Percentiles rank a stretch among this genome's conserved stretches.
phyloP scores from a whole-genome alignment of 2,888 invertebrate genomes.

The Eupsilia transversa region DNA sequence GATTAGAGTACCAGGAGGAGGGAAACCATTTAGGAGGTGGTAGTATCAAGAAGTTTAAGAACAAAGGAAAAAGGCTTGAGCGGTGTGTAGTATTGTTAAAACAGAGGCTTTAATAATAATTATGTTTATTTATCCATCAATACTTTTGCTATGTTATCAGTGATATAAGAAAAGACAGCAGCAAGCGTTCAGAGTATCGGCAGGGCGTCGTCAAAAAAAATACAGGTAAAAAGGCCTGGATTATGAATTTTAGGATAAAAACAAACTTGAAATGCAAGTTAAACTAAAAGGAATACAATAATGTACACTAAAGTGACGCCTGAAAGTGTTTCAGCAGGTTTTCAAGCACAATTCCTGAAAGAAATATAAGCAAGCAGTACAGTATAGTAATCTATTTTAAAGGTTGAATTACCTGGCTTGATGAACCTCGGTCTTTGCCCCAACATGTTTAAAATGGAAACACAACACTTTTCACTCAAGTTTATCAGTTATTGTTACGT shows the following conservation, averaged over 20 bases:
- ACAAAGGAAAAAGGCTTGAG: background rate
- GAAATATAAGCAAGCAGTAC: background rate
- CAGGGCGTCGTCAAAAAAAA: background rate
- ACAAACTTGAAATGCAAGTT: background rate
- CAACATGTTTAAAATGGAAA: slow-evolving; percentile 68
- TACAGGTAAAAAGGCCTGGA: background rate
- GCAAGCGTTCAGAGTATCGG: background rate
- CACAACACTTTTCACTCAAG: slow-evolving; percentile 12
- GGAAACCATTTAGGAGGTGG: background rate
- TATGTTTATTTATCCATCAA: background rate
- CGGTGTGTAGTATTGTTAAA: background rate
- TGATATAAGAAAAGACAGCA: too few relatives aligned
- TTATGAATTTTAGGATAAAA: background rate
- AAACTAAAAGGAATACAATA: background rate
- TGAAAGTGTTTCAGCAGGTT: background rate
- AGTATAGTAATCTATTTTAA: slow-evolving; percentile 34
- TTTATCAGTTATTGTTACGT: background rate
- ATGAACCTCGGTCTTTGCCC: slow-evolving; percentile 80
- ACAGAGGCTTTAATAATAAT: background rate
- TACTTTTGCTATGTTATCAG: background rate
- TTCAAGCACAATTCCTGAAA: background rate
- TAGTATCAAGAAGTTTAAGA: too few relatives aligned
- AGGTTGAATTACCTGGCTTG: slow-evolving; percentile 79
- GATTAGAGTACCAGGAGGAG: background rate
- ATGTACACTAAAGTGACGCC: too few relatives aligned